Conservation (phyloP, 2,888 invertebrate genomes). For the Caenorhabditis japonica region DNA sequence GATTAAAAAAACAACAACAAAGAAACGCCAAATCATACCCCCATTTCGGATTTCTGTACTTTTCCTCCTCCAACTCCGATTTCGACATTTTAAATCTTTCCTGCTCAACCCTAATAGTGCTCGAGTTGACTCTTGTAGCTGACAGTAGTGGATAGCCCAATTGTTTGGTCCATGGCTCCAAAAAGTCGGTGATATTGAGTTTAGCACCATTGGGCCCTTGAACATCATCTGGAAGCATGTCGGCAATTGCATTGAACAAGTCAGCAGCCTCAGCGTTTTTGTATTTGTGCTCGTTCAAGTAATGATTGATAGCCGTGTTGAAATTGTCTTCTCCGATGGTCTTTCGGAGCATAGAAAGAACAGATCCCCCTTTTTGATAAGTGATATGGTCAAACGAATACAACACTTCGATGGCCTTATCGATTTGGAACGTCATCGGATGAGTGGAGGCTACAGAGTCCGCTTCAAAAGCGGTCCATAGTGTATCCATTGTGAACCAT, state of each 20-base stretch:
- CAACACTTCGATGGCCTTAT: conserved; percentile 89
- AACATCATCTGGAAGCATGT: conserved; percentile 78
- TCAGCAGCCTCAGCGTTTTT: conserved; percentile 87
- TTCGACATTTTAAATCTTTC: conserved; percentile 66
- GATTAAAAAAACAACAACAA: too few relatives aligned
- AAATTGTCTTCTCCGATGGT: conserved; percentile 72
- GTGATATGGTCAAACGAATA: conserved; percentile 91
- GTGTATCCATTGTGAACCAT: conserved; percentile 68
- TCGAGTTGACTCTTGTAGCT: conserved; percentile 61
- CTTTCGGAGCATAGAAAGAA: conserved; percentile 72
- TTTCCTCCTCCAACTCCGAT: conserved; percentile 55
- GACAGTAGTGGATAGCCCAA: conserved; percentile 69
- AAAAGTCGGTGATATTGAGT: conserved; percentile 80
- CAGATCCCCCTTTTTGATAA: conserved; percentile 79
- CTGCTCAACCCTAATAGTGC: conserved; percentile 64
- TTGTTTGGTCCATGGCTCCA: conserved; percentile 86
- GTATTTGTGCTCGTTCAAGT: conserved; percentile 83
- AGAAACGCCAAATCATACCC: too few relatives aligned
- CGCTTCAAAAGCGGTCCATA: conserved; percentile 77
- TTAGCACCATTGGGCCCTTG: conserved; percentile 56
- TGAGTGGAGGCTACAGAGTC: conserved; percentile 85
- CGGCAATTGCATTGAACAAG: conserved; percentile 85
- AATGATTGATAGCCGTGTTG: conserved; percentile 77
- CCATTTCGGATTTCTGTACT: conserved; percentile 64
- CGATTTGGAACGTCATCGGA: conserved; percentile 86